These are phyloP conservation scores for Meloidogyne exigua DNA, from an alignment of 1,140 invertebrate genomes.

Conservation along the genomic window DNA sequence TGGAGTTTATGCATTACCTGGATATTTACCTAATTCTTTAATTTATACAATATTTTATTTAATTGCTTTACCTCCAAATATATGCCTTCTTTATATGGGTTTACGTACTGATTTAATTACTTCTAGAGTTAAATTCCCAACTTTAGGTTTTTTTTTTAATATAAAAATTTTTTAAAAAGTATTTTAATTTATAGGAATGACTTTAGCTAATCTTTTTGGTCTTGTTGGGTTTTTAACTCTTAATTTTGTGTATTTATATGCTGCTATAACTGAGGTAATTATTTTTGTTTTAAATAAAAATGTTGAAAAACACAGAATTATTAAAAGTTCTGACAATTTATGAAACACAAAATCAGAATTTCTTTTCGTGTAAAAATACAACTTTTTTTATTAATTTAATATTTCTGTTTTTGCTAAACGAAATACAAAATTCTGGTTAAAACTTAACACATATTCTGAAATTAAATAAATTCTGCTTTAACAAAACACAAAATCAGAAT, in stretches of 20 bases:
- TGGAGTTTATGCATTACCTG: conserved; percentile 31
- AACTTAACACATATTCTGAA: neutral
- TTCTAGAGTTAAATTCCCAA: conserved; percentile 53
- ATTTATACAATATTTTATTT: conserved; percentile 55
- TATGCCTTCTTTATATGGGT: conserved; percentile 55
- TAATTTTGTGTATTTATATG: conserved; percentile 52
- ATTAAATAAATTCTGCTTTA: neutral
- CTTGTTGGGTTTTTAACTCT: conserved; percentile 50
- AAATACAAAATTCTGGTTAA: conserved; percentile 10
- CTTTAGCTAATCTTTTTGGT: conserved; percentile 54
- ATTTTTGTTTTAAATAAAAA: neutral
- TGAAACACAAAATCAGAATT: no score
- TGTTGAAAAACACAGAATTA: neutral
- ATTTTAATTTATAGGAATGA: conserved; percentile 45
- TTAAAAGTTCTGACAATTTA: no score
- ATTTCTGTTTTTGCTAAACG: no score
- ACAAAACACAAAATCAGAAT: no score
- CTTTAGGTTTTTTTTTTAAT: conserved; percentile 20
- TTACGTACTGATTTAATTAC: conserved; percentile 49
- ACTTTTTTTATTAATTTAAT: no score
- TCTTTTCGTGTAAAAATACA: no score
- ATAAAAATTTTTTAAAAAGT: neutral
- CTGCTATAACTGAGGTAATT: conserved; percentile 49
- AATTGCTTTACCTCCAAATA: conserved; percentile 53
- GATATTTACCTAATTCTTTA: conserved; percentile 52